phyloP scores from a whole-genome alignment of 1,140 invertebrate species.

The Notospermus geniculatus region DNA sequence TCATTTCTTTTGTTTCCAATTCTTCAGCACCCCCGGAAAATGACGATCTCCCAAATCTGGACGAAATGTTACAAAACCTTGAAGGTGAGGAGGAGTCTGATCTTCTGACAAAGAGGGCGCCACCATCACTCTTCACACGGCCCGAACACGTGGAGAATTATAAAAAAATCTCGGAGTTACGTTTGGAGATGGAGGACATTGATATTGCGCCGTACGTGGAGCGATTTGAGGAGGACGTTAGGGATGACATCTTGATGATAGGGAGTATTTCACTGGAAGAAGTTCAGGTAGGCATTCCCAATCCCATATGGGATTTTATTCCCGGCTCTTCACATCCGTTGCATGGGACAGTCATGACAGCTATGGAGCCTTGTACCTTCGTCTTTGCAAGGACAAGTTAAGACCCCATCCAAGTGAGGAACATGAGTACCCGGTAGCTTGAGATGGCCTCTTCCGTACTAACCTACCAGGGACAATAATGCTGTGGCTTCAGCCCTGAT shows the following conservation, averaged over 20 bases:
- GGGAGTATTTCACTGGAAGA: conserved; percentile 48
- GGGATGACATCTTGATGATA: conserved; percentile 48
- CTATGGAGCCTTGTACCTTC: too few species aligned
- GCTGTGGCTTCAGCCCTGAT: too few species aligned
- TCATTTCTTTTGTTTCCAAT: too few species aligned
- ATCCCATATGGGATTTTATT: too few species aligned
- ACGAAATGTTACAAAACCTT: conserved; percentile 38
- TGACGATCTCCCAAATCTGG: conserved; percentile 41
- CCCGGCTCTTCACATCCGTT: too few species aligned
- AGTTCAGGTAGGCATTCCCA: conserved; percentile 25
- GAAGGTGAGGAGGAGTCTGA: conserved; percentile 35
- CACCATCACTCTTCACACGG: conserved; percentile 45
- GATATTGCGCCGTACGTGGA: conserved; percentile 40
- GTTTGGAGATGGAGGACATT: conserved; percentile 39
- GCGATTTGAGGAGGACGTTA: conserved; percentile 42
- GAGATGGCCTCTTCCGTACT: too few species aligned
- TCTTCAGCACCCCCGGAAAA: conserved; percentile 23
- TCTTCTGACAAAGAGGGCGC: conserved; percentile 30
- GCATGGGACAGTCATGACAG: too few species aligned
- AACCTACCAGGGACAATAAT: too few species aligned
- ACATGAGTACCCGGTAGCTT: too few species aligned
- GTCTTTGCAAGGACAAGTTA: too few species aligned
- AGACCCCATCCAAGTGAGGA: too few species aligned
- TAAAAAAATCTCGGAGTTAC: conserved; percentile 45
- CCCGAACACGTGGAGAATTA: conserved; percentile 44